Evolutionary conservation across 1,140 invertebrate species (phyloP).

Genomic region (Camponotus pennsylvanicus): DNA sequence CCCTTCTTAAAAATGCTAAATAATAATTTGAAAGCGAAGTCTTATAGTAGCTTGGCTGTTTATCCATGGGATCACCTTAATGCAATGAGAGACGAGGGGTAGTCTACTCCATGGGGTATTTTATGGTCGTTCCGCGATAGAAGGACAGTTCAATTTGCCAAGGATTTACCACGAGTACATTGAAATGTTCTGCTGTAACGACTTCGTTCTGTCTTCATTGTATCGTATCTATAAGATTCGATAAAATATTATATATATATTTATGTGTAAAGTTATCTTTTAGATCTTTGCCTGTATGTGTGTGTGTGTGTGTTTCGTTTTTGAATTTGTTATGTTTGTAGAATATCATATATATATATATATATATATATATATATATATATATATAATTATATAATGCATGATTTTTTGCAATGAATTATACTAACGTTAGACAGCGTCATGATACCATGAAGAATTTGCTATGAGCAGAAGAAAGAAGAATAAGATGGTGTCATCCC

Average conservation of each 20-base stretch:
- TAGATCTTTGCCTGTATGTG: not conserved
- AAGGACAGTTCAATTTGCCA: conserved; percentile 79
- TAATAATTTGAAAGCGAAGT: conserved; percentile 59
- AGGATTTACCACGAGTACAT: conserved; percentile 76
- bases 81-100: conserved; percentile 77
- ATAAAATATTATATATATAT: not conserved
- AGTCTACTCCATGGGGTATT: conserved; percentile 74
- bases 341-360: not conserved
- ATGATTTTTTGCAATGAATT: conserved; percentile 13
- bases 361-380: too few species aligned
- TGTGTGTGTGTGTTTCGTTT: not conserved
- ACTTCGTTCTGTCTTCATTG: conserved; percentile 41
- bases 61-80: conserved; percentile 81
- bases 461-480: conserved; percentile 3
- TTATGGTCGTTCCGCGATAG: conserved; percentile 77
- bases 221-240: conserved; percentile 4
- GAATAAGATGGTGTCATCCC: conserved; percentile 84
- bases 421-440: not conserved
- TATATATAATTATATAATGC: conserved; percentile 1
- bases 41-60: conserved; percentile 70
- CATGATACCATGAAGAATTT: not conserved
- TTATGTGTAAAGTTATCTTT: not conserved
- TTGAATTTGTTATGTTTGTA: not conserved
- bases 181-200: conserved; percentile 60
- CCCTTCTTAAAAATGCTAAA: not conserved